These are phyloP conservation scores for Mesorhabditis spiculigera DNA, from an alignment of 2,888 invertebrate genomes.

Conservation along the genomic window DNA sequence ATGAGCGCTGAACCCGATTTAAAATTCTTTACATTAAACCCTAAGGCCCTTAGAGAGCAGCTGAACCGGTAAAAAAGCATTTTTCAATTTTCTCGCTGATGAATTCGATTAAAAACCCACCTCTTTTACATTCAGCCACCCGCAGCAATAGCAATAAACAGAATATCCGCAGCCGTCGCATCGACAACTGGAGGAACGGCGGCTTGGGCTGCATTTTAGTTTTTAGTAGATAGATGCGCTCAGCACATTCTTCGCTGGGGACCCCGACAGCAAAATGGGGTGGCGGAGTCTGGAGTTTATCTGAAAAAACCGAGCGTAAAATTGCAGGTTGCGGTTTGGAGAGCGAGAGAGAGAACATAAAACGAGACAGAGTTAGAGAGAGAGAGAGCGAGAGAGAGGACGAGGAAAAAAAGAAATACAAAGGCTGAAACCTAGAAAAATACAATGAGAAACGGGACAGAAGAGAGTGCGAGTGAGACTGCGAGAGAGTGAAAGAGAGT, in stretches of 20 bases:
- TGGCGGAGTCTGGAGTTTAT: neutral
- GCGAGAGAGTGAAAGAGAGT: neutral
- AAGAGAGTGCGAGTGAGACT: neutral
- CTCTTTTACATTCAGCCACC: neutral
- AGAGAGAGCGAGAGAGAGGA: neutral
- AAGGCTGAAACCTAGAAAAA: neutral
- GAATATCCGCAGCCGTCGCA: no score
- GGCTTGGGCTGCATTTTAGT: neutral
- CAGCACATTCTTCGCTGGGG: neutral
- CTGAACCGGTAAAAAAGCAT: no score
- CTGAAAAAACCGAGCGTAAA: no score
- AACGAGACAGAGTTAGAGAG: neutral
- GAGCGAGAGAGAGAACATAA: neutral
- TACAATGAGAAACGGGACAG: no score
- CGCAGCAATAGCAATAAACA: neutral
- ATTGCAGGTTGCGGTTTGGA: no score
- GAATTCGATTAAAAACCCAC: neutral
- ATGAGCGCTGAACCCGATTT: no score
- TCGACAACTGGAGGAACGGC: neutral
- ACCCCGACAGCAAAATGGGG: constrained; percentile 3
- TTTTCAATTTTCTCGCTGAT: neutral
- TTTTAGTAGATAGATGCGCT: neutral
- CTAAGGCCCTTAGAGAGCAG: no score
- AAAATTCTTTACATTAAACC: no score
- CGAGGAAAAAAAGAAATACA: neutral